phyloP scores from a whole-genome alignment of 2,113 vertebrate species.

The Pseudopodoces humilis region DNA sequence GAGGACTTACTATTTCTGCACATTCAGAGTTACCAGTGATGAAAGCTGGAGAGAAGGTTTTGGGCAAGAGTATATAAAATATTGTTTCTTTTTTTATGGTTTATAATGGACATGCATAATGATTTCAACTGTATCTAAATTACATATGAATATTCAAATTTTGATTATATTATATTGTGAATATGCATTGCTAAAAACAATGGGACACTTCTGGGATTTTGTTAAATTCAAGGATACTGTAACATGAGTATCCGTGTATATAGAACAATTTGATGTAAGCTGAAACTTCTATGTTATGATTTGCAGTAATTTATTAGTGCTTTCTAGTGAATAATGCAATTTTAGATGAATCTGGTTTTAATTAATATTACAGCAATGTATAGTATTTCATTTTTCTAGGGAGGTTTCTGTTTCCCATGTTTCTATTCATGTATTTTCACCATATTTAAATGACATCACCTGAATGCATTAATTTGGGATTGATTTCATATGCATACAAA shows the following conservation, averaged over 20 bases:
- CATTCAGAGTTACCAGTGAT: neutral
- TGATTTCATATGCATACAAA: neutral
- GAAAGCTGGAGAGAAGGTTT: neutral
- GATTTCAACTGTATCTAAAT: neutral
- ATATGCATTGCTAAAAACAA: neutral
- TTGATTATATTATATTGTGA: neutral
- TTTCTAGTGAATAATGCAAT: neutral
- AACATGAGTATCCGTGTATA: neutral
- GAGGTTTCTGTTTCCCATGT: neutral
- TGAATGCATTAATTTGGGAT: neutral
- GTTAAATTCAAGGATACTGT: neutral
- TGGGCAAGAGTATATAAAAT: neutral
- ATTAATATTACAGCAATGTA: neutral
- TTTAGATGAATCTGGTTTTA: neutral
- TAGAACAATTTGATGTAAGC: neutral
- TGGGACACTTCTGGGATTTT: neutral
- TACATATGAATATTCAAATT: neutral
- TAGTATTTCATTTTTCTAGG: neutral
- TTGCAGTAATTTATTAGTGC: neutral
- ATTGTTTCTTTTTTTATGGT: fast-evolving
- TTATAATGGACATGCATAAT: neutral
- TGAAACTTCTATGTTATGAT: neutral
- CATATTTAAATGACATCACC: neutral
- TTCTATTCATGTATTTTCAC: neutral
- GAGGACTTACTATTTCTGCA: neutral